Percentiles rank a stretch among this genome's conserved stretches.
Evolutionary conservation across 1,140 invertebrate species (phyloP).

Genomic region (Choristoneura fumiferana): DNA sequence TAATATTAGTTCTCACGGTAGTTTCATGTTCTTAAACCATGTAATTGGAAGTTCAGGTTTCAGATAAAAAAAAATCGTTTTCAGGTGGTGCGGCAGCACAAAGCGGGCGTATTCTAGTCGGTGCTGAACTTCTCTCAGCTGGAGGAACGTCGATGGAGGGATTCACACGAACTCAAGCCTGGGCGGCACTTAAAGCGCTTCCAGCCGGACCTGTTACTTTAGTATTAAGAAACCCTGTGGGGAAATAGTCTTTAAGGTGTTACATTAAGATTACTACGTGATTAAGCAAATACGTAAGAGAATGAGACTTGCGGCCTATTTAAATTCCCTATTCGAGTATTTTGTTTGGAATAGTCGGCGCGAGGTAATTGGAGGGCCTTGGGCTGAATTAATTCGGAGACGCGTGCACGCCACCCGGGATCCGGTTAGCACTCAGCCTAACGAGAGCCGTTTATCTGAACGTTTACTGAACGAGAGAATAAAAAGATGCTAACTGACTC

Average conservation of each 20-base stretch:
- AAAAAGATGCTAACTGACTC: slow-evolving; percentile 35
- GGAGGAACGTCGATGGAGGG: slow-evolving; percentile 88
- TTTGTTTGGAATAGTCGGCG: slow-evolving; percentile 19
- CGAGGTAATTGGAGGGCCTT: slow-evolving; percentile 17
- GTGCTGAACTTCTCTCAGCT: slow-evolving; percentile 91
- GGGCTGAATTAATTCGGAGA: slow-evolving; percentile 26
- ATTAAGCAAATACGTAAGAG: slow-evolving; percentile 20
- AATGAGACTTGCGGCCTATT: slow-evolving; percentile 20
- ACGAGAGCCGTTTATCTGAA: slow-evolving; percentile 34
- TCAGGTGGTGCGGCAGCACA: slow-evolving; percentile 94
- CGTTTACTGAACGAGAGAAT: slow-evolving; percentile 27
- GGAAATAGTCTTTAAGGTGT: neutral
- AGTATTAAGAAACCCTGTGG: slow-evolving; percentile 58
- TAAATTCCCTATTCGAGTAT: slow-evolving; percentile 21
- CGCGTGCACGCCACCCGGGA: slow-evolving; percentile 27
- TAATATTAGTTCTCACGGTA: no score
- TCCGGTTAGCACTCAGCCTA: slow-evolving; percentile 33
- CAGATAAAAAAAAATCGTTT: slow-evolving; percentile 28
- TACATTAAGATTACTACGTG: neutral
- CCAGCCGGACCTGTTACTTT: slow-evolving; percentile 87
- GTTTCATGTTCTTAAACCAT: no score
- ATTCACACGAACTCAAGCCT: slow-evolving; percentile 94
- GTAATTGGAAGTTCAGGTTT: no score
- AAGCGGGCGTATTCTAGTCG: slow-evolving; percentile 88
- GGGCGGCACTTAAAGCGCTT: slow-evolving; percentile 94